A percentile compares a stretch with the other conserved stretches of the same genome.
Evolutionary conservation across 2,888 invertebrate species (phyloP).

Genomic region (Rhogogaster chlorosoma): DNA sequence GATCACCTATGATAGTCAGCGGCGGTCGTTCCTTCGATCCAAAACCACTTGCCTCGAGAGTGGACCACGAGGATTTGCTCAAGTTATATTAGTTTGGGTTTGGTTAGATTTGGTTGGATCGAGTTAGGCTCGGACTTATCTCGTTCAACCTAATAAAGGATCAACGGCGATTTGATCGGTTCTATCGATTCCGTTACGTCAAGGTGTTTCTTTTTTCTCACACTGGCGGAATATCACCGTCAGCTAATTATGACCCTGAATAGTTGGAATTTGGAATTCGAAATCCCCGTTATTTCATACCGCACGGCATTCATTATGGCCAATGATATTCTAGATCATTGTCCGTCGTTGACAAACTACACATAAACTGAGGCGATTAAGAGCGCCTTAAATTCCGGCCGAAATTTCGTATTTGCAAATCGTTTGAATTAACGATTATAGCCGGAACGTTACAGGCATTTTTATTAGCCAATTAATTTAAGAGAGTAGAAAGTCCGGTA

Average conservation of each 20-base stretch:
- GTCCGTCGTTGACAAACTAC: constrained; percentile 28
- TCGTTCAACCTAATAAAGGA: constrained; percentile 34
- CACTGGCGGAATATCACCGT: not conserved
- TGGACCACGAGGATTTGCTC: constrained; percentile 42
- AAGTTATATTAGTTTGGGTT: constrained; percentile 49
- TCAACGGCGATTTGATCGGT: constrained; percentile 27
- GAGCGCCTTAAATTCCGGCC: constrained; percentile 7
- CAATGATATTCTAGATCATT: constrained; percentile 12
- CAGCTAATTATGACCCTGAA: not conserved
- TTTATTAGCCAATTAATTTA: constrained; percentile 48
- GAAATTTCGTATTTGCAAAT: constrained; percentile 37
- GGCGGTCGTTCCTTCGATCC: not conserved
- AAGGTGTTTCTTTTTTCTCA: not conserved
- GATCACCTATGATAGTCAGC: constrained; percentile 19
- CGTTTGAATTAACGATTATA: constrained; percentile 44
- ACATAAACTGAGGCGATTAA: constrained; percentile 11
- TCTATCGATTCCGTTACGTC: not conserved
- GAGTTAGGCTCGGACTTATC: constrained; percentile 35
- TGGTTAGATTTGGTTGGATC: constrained; percentile 27
- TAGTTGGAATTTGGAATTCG: not conserved
- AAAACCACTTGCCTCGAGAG: constrained; percentile 33
- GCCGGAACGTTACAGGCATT: constrained; percentile 28
- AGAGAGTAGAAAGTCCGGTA: constrained; percentile 43
- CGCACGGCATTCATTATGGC: not conserved
- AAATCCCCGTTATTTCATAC: not conserved